These are phyloP conservation scores for Metacarcinus magister DNA, from an alignment of 2,888 invertebrate species.

Conservation along the genomic window DNA sequence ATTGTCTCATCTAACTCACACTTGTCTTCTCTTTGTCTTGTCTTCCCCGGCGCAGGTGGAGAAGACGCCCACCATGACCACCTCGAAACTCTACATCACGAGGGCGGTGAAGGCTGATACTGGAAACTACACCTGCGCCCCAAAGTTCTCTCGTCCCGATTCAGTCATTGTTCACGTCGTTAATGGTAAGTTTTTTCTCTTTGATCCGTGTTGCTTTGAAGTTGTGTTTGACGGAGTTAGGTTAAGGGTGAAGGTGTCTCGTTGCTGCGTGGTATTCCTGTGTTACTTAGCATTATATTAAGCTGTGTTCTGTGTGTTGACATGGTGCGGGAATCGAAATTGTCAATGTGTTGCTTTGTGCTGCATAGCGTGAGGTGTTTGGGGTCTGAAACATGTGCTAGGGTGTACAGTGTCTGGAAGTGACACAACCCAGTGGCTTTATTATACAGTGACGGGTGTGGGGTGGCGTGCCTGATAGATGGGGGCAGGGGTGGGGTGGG, in stretches of 20 bases:
- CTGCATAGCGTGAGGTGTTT: not conserved
- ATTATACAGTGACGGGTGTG: not conserved
- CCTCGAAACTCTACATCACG: slow-evolving; percentile 77
- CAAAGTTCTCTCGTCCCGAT: slow-evolving; percentile 70
- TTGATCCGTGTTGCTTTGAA: not conserved
- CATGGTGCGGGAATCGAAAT: not conserved
- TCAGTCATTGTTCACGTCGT: slow-evolving; percentile 78
- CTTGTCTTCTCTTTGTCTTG: no score
- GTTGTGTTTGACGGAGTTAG: not conserved
- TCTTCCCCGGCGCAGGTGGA: slow-evolving; percentile 57
- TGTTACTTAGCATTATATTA: not conserved
- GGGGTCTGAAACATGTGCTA: not conserved
- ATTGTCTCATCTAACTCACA: not conserved
- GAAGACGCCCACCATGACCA: slow-evolving; percentile 74
- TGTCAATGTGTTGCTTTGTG: no score
- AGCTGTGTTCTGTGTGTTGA: not conserved
- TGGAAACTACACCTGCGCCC: slow-evolving; percentile 72
- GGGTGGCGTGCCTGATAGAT: not conserved
- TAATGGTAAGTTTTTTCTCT: slow-evolving; percentile 64
- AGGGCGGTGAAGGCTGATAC: slow-evolving; percentile 62
- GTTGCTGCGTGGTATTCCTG: not conserved
- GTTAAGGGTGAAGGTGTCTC: not conserved
- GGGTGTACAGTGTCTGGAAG: not conserved
- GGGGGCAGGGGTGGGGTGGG: not conserved
- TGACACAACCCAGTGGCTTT: not conserved